Base-by-base conservation (phyloP, 1,140 invertebrate genomes). In the Babylonia areolata region DNA sequence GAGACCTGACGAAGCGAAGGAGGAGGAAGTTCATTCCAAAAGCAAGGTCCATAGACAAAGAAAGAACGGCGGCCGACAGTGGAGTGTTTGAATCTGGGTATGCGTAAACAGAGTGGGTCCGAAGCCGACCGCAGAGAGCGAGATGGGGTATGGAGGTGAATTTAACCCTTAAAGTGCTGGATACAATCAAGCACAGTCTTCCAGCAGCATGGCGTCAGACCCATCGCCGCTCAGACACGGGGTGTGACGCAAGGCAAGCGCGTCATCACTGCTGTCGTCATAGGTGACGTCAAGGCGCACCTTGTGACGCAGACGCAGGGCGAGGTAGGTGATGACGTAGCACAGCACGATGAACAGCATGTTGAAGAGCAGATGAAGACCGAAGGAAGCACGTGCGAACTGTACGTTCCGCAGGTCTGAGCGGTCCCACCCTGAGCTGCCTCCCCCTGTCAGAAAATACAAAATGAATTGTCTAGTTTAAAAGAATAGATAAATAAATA, bases 351-450 rank as follows among this genome's bases (percentile, higher is more conserved):
- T 87, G 75, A 89, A 69, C 28, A 87, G 42, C 31, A 89, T 85
- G 82, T 89, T 89, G 35, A 79, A 69, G 35, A 87, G 81, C 42
- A 89, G 86, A 69, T 89, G 88, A 46, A 89, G 64, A 37, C 88
- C 88, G 64, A 89, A 89, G 73, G 78, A 85, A 51, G 88, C 88
- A 42, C 85, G 81, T 31, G 86, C 86, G 84, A 81, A 89, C 46
- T 78, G 81, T 37, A 89, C 88, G 82, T 89, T 89, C 31, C 86
- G 77, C 0, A 84, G 79, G 77, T 87, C 88, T 0, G 73, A 73
- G 0, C 86, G 42, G 71, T 89, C 85, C 73, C 84, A 84, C 23
- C 85, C 73, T 6, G 88, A 89, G 3, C 69, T 54, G 28, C 85
- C 81, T 1, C 85, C 84, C 9, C 88, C 88, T 89, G 81, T 28